Base-by-base conservation (phyloP, 2,797 vertebrate genomes). In the Microctenopoma steveboyesi region DNA sequence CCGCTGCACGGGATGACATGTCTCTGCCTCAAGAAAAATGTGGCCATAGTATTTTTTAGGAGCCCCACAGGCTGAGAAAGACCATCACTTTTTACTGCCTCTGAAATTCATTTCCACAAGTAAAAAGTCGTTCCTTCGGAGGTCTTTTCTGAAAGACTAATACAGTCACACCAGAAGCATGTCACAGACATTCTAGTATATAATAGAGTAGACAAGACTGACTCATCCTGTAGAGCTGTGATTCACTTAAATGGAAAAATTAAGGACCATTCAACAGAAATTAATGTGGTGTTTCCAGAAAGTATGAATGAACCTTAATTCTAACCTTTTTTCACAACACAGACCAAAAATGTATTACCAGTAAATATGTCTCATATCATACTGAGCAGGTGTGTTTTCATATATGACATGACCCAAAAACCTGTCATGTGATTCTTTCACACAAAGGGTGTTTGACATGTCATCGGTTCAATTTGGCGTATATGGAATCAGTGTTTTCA, bases 241-340 rank as follows among this genome's bases (percentile, higher is more conserved):
- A 63, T 16, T 45, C 50, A 56, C 30, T 37, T 42, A 71, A 40
- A 61, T 25, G 4, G 37, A 12, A 50, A 22, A 55, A 64, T 50
- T 22, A 14, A 52, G 45, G 49, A 35, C 48, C 47, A 66, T 48
- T 59, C 27, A 62, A 2, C 43, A 15, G n/a, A 51, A 65, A 69
- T 49, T 1, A 45, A 53, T 33, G 7, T 3, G 13, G 15, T n/a
- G 5, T 58, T 52, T 54, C 39, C 3, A 68, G 35, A 39, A 3
- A 35, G 33, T 35, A 35, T 35, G 7, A 16, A 45, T 35, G 25
- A 64, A 57, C 11, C 59, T 33, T 10, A 59, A 56, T 46, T 18
- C 22, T 40, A 57, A 50, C 1, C 1, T 51, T 0, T 35, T 54
- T 39, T 33, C 7, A 43, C 10, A 43, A 6, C 7, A 42, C 49